Base-by-base conservation (phyloP, 2,797 vertebrate genomes). In the Mionectes olivaceus region DNA sequence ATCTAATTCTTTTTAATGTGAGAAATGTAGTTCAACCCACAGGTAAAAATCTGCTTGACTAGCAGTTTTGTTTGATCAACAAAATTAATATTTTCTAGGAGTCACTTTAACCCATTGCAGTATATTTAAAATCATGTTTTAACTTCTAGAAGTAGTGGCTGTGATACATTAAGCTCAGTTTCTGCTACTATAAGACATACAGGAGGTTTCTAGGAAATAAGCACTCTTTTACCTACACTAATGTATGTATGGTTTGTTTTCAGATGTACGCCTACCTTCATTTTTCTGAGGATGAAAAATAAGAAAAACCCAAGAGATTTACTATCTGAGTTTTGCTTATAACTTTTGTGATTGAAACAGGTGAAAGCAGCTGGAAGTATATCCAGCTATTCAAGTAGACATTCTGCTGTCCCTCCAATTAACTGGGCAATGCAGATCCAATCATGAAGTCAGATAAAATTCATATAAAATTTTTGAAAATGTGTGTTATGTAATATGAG, bases 41-140 rank as follows among this genome's bases (percentile, higher is more conserved):
- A 21, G 30, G 16, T 82, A 82, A 83, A 95, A 93, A 68, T 69
- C 35, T 78, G 22, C 44, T 90, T 61, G 80, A 65, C 74, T 33
- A 75, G 56, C 33, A 87, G 67, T 90, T 94, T 67, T 71, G 52
- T 86, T 94, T 92, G 75, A 78, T 39, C 84, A 96, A 86, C 37
- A 91, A 87, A 97, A 79, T 28, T 25, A 67, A 83, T 95, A 61
- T 95, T 93, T 96, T 90, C 39, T 70, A 33, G 75, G 84, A 83
- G 61, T 69, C 37, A 69, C 30, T 91, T 88, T 83, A 88, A 67
- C 44, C 4, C 55, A 80, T 19, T 25, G 13, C 10, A 4, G 76
- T 61, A 33, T 35, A 59, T 75, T 92, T 95, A 43, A 77, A 85
- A 59, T 65, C 35, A 59, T 4, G 2, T 59, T 79, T 94, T 77